Evolutionary conservation across 2,113 vertebrate species (phyloP), one percentile per base, ranked within the genome.

Genomic region (Tylochromis polylepis): DNA sequence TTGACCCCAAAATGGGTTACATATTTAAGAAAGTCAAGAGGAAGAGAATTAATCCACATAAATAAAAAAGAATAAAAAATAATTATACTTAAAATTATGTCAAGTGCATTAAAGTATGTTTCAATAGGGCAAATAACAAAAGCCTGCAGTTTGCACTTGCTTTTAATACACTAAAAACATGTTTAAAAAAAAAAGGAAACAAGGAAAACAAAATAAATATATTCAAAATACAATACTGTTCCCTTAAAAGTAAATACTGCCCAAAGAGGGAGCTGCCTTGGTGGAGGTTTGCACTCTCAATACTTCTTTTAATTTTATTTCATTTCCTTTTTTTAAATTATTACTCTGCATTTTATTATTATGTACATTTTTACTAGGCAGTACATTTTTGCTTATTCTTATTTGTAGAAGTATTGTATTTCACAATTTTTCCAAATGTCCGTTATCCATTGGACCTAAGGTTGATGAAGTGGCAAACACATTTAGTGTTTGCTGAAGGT

Each of bases 221-320:
- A 60, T 60, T 60, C 16, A 60, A 60, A 60, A 34, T 60, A 20
- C 5, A 60, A 18, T 60, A 60, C 58, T 31, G 29, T 1, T 60
- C 58, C 58, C 58, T 60, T 60, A 6, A 60, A 59, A 60, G 2
- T 60, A 11, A 60, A 60, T 60, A 60, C 58, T 60, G 58, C 27
- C 58, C 27, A 60, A 27, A 60, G 58, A 60, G 0, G 9, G 29
- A 60, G 58, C 58, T 34, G 1, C 16, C 0, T 0, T 1, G 3
- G 60, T 65, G 34, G 31, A 34, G 5, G 34, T 65, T 65, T 65
- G 60, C 60, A 65, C 60, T 62, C 18, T 3, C 31, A 62, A 36
- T 1, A 62, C 10, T 65, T 65, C 18, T 65, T n/a, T 38, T 65
- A n/a, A n/a, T 65, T 65, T 65, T 65, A 12, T 65, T 65, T n/a